Conservation (phyloP, 2,113 vertebrate species). For the Tychaedon coryphoeus region DNA sequence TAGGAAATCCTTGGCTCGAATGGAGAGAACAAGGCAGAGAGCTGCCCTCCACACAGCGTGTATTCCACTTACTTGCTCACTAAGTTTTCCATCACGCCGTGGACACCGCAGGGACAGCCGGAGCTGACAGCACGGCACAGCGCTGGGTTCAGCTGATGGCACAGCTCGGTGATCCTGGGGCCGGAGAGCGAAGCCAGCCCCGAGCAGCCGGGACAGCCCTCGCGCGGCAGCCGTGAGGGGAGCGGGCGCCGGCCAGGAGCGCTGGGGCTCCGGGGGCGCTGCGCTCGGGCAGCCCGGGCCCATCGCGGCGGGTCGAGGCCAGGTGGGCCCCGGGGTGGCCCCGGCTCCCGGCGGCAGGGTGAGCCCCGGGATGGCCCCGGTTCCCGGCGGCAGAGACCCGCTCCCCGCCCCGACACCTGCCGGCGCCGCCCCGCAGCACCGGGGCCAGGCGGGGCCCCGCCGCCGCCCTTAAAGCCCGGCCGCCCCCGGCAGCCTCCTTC, state of each 20-base stretch:
- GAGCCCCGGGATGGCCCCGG: too few species aligned
- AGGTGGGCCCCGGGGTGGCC: neutral
- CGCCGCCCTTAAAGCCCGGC: neutral
- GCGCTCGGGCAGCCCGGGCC: neutral
- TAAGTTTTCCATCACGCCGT: fast-evolving
- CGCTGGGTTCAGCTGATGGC: fast-evolving
- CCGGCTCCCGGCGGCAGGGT: neutral
- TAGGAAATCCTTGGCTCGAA: neutral
- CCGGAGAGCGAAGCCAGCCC: neutral
- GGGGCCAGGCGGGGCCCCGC: neutral
- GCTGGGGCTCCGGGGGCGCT: neutral
- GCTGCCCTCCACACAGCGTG: fast-evolving
- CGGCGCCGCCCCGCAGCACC: neutral
- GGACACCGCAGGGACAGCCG: fast-evolving
- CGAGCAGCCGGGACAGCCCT: neutral
- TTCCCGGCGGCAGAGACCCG: neutral
- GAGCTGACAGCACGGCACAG: fast-evolving
- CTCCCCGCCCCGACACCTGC: neutral
- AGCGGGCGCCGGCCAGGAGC: neutral
- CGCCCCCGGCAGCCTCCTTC: fast-evolving
- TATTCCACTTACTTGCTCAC: fast-evolving
- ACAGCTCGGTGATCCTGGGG: fast-evolving
- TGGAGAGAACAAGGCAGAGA: neutral
- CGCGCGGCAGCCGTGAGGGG: fast-evolving
- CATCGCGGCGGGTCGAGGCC: neutral